Percentiles rank a stretch among this genome's conserved stretches.
phyloP scores from a whole-genome alignment of 53 echinoderm and acorn worm species.

The Zoroaster sp. region DNA sequence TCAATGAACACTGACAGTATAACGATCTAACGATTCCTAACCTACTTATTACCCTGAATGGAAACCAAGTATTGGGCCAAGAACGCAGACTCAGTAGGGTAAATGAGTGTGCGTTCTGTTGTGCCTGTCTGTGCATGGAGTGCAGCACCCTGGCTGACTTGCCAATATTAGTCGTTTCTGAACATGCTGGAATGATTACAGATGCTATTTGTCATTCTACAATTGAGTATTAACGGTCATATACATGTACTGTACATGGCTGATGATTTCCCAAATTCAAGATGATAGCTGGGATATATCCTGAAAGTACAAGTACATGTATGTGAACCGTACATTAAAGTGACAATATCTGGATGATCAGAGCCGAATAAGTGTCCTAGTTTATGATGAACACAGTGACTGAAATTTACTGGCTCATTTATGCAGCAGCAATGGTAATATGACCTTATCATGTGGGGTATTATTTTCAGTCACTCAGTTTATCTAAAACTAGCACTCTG shows the following conservation, averaged over 20 bases:
- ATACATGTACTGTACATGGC: not conserved
- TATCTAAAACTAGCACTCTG: no score
- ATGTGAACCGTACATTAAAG: no score
- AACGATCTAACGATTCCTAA: not conserved
- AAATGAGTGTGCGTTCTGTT: not conserved
- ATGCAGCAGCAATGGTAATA: no score
- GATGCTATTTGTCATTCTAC: not conserved
- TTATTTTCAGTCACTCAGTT: no score
- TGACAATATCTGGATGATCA: no score
- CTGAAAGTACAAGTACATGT: no score
- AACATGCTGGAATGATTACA: not conserved
- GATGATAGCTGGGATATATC: no score
- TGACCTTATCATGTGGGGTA: no score
- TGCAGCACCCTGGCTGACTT: not conserved
- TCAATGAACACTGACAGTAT: conserved; percentile 18
- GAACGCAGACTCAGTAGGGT: not conserved
- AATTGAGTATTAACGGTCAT: not conserved
- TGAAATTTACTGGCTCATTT: no score
- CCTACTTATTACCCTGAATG: not conserved
- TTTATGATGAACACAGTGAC: no score
- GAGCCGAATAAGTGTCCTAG: no score
- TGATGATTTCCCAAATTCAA: not conserved
- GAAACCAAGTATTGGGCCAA: no score
- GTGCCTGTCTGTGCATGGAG: not conserved
- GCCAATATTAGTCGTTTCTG: not conserved